Evolutionary conservation across 1,140 invertebrate genomes (phyloP).

Genomic region (Cherax quadricarinatus): DNA sequence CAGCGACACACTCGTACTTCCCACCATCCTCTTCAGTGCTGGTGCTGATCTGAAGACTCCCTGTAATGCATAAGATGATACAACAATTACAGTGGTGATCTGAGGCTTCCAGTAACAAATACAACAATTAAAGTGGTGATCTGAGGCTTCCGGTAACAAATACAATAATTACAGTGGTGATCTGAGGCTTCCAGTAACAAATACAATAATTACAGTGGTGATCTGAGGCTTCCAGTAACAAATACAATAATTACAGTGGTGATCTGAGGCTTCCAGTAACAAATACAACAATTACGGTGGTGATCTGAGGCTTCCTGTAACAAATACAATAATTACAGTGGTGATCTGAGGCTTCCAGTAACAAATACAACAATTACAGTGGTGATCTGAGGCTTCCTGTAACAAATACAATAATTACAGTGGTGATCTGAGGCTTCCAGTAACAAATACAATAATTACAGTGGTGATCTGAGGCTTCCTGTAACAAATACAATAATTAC

Average conservation of each 20-base stretch:
- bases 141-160: too few species aligned
- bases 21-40: conserved; percentile 83
- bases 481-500: too few species aligned
- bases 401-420: background rate
- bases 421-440: background rate
- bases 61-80: conserved; percentile 26
- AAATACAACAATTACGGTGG: conserved; percentile 91
- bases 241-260: conserved; percentile 28
- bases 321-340: too few species aligned
- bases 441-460: background rate
- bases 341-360: too few species aligned
- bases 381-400: too few species aligned
- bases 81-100: conserved; percentile 38
- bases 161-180: conserved; percentile 35
- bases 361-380: background rate
- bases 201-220: conserved; percentile 30
- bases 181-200: conserved; percentile 68
- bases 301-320: conserved; percentile 74
- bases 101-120: conserved; percentile 67
- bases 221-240: conserved; percentile 68
- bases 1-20: conserved; percentile 96
- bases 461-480: too few species aligned
- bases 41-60: conserved; percentile 72
- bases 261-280: conserved; percentile 70
- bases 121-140: too few species aligned